A percentile compares a stretch with the other conserved stretches of the same genome.
phyloP scores from a whole-genome alignment of 1,140 invertebrate species.

The Hylyphantes graminicola region DNA sequence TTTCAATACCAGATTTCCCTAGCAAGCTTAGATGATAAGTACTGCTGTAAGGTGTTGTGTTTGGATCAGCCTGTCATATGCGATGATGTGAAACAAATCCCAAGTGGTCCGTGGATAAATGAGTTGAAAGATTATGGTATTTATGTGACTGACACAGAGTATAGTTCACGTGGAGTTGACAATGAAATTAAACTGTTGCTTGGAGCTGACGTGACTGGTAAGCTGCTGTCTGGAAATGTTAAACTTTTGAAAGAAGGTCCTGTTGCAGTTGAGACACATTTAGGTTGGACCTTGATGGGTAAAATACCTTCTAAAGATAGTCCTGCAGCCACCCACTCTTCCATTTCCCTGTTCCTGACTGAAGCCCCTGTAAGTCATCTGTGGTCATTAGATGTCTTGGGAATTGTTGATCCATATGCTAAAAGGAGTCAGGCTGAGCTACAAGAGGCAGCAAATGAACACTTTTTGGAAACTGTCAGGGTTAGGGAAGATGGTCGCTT shows the following conservation, averaged over 20 bases:
- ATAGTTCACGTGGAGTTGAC: not conserved
- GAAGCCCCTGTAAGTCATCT: not conserved
- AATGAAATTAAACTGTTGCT: not conserved
- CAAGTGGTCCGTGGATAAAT: not conserved
- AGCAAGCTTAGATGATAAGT: not conserved
- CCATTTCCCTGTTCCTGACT: not conserved
- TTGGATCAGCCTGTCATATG: not conserved
- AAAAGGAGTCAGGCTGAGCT: slow-evolving; percentile 61
- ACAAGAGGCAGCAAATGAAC: slow-evolving; percentile 60
- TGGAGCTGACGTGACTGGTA: not conserved
- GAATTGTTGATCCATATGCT: slow-evolving; percentile 63
- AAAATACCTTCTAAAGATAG: not conserved
- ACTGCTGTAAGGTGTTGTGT: not conserved
- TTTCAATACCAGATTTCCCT: not conserved
- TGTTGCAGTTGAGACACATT: slow-evolving; percentile 5
- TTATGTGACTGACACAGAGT: not conserved
- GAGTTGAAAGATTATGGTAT: not conserved
- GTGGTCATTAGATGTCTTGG: slow-evolving; percentile 15
- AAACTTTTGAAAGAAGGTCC: not conserved
- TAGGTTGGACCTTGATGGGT: slow-evolving; percentile 18
- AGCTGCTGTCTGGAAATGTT: not conserved
- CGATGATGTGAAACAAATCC: not conserved
- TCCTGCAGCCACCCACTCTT: not conserved
- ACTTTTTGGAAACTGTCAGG: slow-evolving; percentile 64
- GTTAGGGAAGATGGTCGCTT: slow-evolving; percentile 63